Evolutionary conservation across 2,888 invertebrate species (phyloP), one percentile per base, ranked within the genome.

Genomic region (Lasius fuliginosus): DNA sequence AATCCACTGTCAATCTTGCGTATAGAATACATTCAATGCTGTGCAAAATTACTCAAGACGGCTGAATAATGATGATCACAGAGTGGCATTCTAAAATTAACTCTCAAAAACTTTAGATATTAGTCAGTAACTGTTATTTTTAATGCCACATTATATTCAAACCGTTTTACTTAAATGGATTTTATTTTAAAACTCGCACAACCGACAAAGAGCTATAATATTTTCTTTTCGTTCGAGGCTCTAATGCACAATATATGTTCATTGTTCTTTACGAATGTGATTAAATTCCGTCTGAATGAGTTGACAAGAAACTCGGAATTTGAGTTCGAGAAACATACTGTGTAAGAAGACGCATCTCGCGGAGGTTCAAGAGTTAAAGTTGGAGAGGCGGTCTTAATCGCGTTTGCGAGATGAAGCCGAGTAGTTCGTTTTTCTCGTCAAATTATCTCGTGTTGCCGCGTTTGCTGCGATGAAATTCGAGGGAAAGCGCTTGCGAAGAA

Each of bases 301-400:
- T 81, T 75, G 74, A 74, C 79, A 81, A 81, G 75, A 81, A 81
- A 60, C 79, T 74, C 23, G 75, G 60, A 60, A 74, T 53, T 30
- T 58, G 6, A 12, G 33, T 46, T 74, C 60, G 36, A 46, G 58
- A 27, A 60, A 81, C 33, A 42, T 42, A 18, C 33, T 33, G 75
- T 18, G 60, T n/a, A 42, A 79, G 75, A 79, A 46, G 18, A 75
- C 60, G 79, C 40, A 18, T 64, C 62, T 36, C 33, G 30, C 40
- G 30, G 6, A n/a, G 12, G 40, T n/a, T 15, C 23, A 23, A 42
- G 79, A 46, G 27, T 75, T 74, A 49, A 74, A 81, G 76, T 81
- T 75, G 42, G 46, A 33, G 79, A 73, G 60, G 23, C 46, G 58
- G 36, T 74, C 60, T 81, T 49, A 81, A 60, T 75, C 46, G 12